Conservation (phyloP, 2,888 invertebrate species). For the Yponomeuta sedellus region DNA sequence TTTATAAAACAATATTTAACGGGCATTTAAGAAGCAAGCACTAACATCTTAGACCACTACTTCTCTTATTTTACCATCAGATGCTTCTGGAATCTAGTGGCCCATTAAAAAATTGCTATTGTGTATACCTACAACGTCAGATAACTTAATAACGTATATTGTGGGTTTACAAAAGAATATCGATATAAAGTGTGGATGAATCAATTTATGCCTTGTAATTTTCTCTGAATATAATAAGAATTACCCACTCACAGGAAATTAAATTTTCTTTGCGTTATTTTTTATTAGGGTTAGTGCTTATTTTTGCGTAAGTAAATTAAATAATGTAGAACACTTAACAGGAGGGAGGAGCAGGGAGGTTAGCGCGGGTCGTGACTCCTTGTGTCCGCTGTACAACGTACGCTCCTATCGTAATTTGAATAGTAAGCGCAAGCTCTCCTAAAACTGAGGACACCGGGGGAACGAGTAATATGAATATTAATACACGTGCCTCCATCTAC, state of each 20-base stretch:
- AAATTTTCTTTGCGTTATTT: background rate
- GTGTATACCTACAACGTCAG: too few relatives aligned
- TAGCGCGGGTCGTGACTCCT: background rate
- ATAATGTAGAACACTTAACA: too few relatives aligned
- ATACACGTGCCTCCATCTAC: slow-evolving; percentile 51
- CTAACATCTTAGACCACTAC: too few relatives aligned
- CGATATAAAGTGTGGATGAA: too few relatives aligned
- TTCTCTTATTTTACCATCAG: too few relatives aligned
- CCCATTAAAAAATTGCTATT: too few relatives aligned
- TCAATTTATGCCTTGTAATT: too few relatives aligned
- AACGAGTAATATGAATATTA: slow-evolving; percentile 65
- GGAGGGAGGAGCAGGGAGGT: background rate
- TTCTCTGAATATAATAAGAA: background rate
- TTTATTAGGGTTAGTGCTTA: background rate
- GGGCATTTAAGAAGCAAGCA: too few relatives aligned
- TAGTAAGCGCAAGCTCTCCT: slow-evolving; percentile 33
- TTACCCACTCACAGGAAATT: background rate
- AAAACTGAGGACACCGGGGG: slow-evolving; percentile 38
- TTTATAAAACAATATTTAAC: too few relatives aligned
- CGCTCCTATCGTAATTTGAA: slow-evolving; percentile 36
- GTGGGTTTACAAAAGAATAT: too few relatives aligned
- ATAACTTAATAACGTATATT: too few relatives aligned
- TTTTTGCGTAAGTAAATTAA: background rate
- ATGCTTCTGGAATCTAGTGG: too few relatives aligned
- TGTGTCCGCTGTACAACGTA: background rate